Evolutionary conservation across 2,797 vertebrate species (phyloP), one percentile per base, ranked within the genome.

Genomic region (Phalloptychus januarius): DNA sequence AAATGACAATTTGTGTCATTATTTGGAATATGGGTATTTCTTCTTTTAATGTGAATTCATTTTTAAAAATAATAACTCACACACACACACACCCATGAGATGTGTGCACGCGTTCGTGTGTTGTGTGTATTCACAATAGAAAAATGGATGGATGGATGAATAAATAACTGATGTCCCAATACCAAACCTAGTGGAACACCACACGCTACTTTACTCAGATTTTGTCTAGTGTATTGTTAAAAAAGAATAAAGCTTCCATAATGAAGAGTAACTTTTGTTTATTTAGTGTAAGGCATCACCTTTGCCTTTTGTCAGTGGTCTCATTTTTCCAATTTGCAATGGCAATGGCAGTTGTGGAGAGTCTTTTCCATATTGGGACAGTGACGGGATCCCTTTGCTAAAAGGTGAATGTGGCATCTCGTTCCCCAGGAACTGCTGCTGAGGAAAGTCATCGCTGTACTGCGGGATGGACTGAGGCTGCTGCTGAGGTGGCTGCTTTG

Each of bases 401-500:
- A 96, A 97, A 1, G 94, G 95, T 85, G 97, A 83, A 50, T 96
- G 96, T 12, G 96, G 96, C 90, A 97, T 85, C 86, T 99, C 98
- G 73, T 99, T 98, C 85, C 96, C 97, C 90, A 96, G 83, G 84
- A 97, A 95, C 84, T 94, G 97, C 71, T 96, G 95, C 87, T 97
- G 94, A 0, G 95, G 95, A 82, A 94, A 94, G 18, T 96, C 95
- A 65, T 99, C 97, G 77, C 97, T 97, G 89, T 96, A 95, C 94
- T 98, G 98, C 74, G 96, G 97, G 85, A 97, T 85, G 61, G 96
- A 95, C 85, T 96, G 97, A 87, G 96, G 97, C 75, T 97, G 97
- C 75, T 97, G 97, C 18, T 96, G 96, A 48, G 95, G 96, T 31
- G 96, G 90, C 73, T 96, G 97, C 86, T 98, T 98, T 78, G 97